phyloP scores from a whole-genome alignment of 2,113 vertebrate genomes.

The Notiomystis cincta region DNA sequence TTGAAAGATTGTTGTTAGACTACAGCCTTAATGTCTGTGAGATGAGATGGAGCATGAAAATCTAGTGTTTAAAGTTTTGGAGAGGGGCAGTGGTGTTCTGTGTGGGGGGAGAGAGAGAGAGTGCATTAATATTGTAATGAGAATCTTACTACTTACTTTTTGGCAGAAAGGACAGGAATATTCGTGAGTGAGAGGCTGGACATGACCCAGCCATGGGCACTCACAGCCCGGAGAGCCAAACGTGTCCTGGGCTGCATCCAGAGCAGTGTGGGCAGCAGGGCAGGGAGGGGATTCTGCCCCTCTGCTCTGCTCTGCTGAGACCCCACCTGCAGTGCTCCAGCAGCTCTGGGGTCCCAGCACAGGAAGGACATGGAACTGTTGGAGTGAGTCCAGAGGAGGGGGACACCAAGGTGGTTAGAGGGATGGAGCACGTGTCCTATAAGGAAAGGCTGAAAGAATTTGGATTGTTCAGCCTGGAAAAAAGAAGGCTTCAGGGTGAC shows the following conservation, averaged over 20 bases:
- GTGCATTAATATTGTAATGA: background rate
- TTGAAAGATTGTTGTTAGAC: background rate
- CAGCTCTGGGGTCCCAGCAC: background rate
- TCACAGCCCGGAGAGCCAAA: background rate
- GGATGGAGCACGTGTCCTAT: background rate
- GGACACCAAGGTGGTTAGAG: background rate
- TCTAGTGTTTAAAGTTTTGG: background rate
- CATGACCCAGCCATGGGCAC: background rate
- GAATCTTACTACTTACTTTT: background rate
- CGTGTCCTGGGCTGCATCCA: background rate
- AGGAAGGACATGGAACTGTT: fast-evolving
- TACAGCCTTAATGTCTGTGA: background rate
- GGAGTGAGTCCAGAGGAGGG: background rate
- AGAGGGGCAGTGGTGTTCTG: fast-evolving
- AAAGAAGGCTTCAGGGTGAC: background rate
- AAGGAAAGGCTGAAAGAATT: background rate
- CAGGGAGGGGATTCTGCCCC: background rate
- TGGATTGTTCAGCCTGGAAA: background rate
- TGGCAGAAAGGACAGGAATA: background rate
- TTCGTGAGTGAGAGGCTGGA: background rate
- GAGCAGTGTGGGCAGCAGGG: background rate
- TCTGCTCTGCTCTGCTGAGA: background rate
- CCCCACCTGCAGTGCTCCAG: background rate
- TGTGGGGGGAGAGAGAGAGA: background rate
- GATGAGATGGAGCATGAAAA: background rate